Base-by-base conservation (phyloP, 64 coral and sea anemone species). In the Actinia equina region DNA sequence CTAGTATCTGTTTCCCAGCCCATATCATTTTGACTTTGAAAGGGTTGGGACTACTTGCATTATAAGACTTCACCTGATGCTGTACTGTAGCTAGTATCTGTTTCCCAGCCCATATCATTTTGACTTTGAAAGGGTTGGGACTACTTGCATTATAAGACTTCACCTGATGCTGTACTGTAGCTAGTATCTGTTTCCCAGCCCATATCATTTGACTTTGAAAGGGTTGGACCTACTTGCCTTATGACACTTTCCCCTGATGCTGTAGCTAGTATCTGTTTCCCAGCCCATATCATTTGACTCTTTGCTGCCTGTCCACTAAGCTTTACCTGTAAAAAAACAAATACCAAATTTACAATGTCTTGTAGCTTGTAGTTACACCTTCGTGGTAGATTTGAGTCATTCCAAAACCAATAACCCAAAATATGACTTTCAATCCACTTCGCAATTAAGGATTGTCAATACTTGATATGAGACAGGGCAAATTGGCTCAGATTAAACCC, bases 241-340 rank as follows among this genome's bases (percentile, higher is more conserved):
- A 99, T 69, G 67, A 94, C 44, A 83, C 79, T 87, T 93, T 99
- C 97, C 17, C 91, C 97, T 43, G 97, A 95, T 44, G 97, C 97
- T 67, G 90, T 95, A 58, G 97, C 93, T 57, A 99, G 82, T 18
- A 99, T 86, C 69, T 95, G 89, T 83, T 76, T 89, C 71, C 97
- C 97, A 86, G 97, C 93, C 97, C 97, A 99, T 65, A 99, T 94
- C 46, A 95, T 91, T 80, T 99, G 91, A 64, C 97, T 95, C 85
- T 92, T 91, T 25, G 64, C 80, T 43, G 93, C 61, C 27, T 95
- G 90, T 4, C 93, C 97, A 99, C 93, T 99, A 12, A 99, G 88
- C 45, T 99, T 99, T 74, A 99, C 97, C 97, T 99, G 12, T 49
- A 49, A 49, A 74, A 20, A 6, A 83, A 27, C 2, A 65, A n/a